These are phyloP conservation scores for Drosophila nigromelanica DNA, from an alignment of 1,140 invertebrate genomes.

Conservation along the genomic window DNA sequence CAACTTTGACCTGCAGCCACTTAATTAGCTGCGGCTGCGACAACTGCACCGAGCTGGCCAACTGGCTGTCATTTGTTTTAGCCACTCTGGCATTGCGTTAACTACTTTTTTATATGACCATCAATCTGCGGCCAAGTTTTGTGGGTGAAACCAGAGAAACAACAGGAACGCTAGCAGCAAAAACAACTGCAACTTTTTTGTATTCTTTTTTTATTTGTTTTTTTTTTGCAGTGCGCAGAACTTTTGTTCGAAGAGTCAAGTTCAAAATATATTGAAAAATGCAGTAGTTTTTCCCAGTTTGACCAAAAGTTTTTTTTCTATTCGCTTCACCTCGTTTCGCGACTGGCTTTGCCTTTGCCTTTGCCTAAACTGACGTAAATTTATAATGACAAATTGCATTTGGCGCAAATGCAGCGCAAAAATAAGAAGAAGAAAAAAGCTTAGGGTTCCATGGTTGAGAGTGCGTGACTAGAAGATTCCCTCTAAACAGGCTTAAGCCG, in stretches of 20 bases:
- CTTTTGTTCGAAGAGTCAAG: constrained; percentile 56
- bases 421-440: constrained; percentile 23
- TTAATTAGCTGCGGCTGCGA: constrained; percentile 62
- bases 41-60: background rate
- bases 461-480: too few relatives aligned
- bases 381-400: constrained; percentile 82
- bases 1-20: constrained; percentile 73
- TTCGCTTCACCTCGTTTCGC: constrained; percentile 10
- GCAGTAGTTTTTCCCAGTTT: constrained; percentile 46
- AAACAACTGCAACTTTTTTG: constrained; percentile 13
- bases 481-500: too few relatives aligned
- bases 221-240: constrained; percentile 13
- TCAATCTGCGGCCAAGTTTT: constrained; percentile 67
- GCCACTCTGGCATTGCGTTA: constrained; percentile 57
- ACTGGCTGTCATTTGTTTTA: constrained; percentile 36
- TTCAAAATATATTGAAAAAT: constrained; percentile 77
- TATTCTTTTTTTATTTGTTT: background rate
- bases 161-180: constrained; percentile 19
- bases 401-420: constrained; percentile 67
- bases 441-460: too few relatives aligned
- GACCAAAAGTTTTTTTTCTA: constrained; percentile 30
- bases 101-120: constrained; percentile 78
- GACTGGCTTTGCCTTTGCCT: constrained; percentile 45
- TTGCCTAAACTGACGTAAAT: constrained; percentile 82
- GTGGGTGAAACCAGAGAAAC: constrained; percentile 37